phyloP scores from a whole-genome alignment of 2,113 vertebrate genomes.

The Percopsis transmontana region DNA sequence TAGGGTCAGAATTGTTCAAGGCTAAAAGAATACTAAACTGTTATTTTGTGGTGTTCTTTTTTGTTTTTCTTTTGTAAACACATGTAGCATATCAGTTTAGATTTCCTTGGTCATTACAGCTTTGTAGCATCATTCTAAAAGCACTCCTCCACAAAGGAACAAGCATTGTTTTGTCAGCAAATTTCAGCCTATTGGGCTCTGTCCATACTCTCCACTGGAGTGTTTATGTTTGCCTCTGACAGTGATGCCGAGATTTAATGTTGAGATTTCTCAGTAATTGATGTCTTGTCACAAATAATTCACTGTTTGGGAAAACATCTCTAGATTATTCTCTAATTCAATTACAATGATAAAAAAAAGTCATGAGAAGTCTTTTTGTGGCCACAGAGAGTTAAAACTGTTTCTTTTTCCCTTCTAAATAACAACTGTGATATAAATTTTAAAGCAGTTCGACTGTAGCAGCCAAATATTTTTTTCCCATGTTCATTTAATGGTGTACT shows the following conservation, averaged over 20 bases:
- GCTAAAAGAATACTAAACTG: constrained; percentile 30
- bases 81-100: not conserved
- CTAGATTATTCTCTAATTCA: constrained; percentile 47
- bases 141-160: constrained; percentile 15
- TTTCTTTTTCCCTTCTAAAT: constrained; percentile 33
- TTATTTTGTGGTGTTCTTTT: constrained; percentile 36
- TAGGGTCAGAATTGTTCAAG: constrained; percentile 29
- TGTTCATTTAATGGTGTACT: constrained; percentile 78
- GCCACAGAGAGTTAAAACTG: constrained; percentile 50
- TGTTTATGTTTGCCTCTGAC: constrained; percentile 57
- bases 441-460: constrained; percentile 63
- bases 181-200: constrained; percentile 25
- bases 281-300: constrained; percentile 56
- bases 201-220: constrained; percentile 45
- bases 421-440: constrained; percentile 74
- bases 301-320: constrained; percentile 35
- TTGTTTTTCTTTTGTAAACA: not conserved
- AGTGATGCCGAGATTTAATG: constrained; percentile 34
- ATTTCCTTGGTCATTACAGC: constrained; percentile 32
- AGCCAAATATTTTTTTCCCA: constrained; percentile 78
- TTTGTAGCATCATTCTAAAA: constrained; percentile 35
- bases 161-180: constrained; percentile 51
- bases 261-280: constrained; percentile 36
- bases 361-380: constrained; percentile 68
- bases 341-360: constrained; percentile 44